Conservation (phyloP, 2,797 vertebrate genomes). For the Hoplostethus atlanticus region DNA sequence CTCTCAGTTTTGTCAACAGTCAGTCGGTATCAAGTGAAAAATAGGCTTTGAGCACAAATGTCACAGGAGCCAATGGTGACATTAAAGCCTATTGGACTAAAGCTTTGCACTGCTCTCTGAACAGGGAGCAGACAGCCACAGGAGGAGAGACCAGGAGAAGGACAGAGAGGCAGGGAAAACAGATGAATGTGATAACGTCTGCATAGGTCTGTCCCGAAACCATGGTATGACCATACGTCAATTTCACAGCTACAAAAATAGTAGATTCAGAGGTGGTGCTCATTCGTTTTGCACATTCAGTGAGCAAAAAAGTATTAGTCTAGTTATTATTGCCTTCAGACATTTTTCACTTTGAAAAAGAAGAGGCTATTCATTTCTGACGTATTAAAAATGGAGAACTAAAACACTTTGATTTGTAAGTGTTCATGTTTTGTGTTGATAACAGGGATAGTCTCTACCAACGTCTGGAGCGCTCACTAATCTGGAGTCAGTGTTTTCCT, state of each 20-base stretch:
- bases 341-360: too few species aligned
- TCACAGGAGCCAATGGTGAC: slow-evolving; percentile 74
- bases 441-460: background rate
- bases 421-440: background rate
- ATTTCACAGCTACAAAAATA: slow-evolving; percentile 3
- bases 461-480: background rate
- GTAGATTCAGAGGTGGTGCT: background rate
- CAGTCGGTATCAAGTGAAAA: slow-evolving; percentile 74
- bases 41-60: slow-evolving; percentile 79
- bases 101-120: slow-evolving; percentile 44
- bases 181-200: slow-evolving; percentile 54
- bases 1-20: slow-evolving; percentile 79
- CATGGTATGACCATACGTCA: slow-evolving; percentile 6
- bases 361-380: too few species aligned
- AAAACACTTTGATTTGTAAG: too few species aligned
- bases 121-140: slow-evolving; percentile 13
- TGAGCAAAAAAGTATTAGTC: background rate
- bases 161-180: background rate
- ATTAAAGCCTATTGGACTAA: slow-evolving; percentile 75
- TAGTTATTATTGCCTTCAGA: too few species aligned
- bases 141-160: slow-evolving; percentile 4
- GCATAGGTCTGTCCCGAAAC: slow-evolving; percentile 1
- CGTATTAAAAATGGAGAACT: too few species aligned
- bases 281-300: background rate
- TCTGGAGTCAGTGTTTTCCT: background rate